Evolutionary conservation across 2,113 vertebrate genomes (phyloP), one percentile per base, ranked within the genome.

Genomic region (Microtus ochrogaster): DNA sequence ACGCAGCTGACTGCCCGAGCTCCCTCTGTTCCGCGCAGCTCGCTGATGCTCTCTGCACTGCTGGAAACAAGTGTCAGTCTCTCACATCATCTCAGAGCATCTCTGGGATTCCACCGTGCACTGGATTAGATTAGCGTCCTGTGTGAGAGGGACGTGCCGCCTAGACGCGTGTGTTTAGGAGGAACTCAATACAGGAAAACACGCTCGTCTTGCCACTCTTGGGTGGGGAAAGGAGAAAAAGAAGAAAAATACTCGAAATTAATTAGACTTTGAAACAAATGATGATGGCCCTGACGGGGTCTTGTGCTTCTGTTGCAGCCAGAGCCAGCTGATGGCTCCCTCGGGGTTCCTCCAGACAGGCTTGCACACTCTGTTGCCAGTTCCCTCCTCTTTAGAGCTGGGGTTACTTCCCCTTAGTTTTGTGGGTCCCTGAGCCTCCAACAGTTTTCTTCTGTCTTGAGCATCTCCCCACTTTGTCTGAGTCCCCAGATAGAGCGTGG

Each of bases 301-400:
- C 4, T 73, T 58, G 1, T 63, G 68, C 5, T 21, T 36, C 39
- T 74, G 3, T 52, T 17, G 8, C 6, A n/a, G 76, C 39, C 52
- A 0, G 73, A 52, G 72, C 4, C 5, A 77, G 41, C 78, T 0
- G 3, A 52, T 4, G 19, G 44, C 22, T 70, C 26, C 47, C 33
- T 30, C 11, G n/a, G 26, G 85, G n/a, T 55, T 36, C 4, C 21
- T 63, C 0, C 3, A 2, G 9, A 33, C 1, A 3, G 63, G 39
- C 9, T 44, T 7, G 87, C 58, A 9, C 0, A 1, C 0, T 0
- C 26, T 4, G 55, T 8, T 30, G 4, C 10, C 0, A 0, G 11
- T 3, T 28, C 17, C 24, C 44, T 26, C 74, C 70, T 68, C 7
- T 63, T 14, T 19, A 11, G 66, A 63, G 55, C 41, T 58, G 0